Conservation (phyloP, 2,113 vertebrate species). For the Oncorhynchus clarkii region DNA sequence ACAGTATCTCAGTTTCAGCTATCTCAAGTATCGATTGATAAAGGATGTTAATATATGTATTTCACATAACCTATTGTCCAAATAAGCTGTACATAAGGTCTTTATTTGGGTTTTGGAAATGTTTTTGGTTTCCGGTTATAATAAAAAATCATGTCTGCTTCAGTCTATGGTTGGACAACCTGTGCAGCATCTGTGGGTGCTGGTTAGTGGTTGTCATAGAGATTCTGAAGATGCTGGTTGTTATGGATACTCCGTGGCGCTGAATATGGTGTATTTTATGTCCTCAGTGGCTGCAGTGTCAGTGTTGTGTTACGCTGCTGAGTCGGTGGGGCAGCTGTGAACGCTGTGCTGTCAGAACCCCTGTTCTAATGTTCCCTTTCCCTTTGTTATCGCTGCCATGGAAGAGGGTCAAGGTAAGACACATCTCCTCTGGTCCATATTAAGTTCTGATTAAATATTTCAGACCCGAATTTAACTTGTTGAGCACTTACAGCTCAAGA, state of each 20-base stretch:
- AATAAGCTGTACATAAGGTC: too few relatives aligned
- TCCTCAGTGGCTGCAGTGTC: constrained; percentile 56
- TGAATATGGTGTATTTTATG: constrained; percentile 53
- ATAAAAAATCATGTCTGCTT: background rate
- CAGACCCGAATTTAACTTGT: background rate
- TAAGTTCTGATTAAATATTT: background rate
- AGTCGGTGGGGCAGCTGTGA: constrained; percentile 43
- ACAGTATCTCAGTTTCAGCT: background rate
- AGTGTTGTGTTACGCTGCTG: constrained; percentile 36
- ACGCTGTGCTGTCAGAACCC: constrained; percentile 30
- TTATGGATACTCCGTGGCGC: constrained; percentile 44
- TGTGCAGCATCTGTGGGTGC: background rate
- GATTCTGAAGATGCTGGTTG: constrained; percentile 44
- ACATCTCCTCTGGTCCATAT: background rate
- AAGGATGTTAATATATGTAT: background rate
- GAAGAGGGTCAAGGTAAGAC: constrained; percentile 96
- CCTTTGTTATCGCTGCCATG: constrained; percentile 77
- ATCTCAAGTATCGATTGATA: background rate
- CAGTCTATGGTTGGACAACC: background rate
- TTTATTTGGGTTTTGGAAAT: background rate
- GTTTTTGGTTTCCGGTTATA: background rate
- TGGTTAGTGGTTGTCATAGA: background rate
- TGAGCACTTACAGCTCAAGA: background rate
- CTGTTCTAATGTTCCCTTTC: constrained; percentile 51
- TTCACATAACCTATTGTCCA: too few relatives aligned